Evolutionary conservation across 2,888 invertebrate species (phyloP).

Genomic region (Drymonia ruficornis): DNA sequence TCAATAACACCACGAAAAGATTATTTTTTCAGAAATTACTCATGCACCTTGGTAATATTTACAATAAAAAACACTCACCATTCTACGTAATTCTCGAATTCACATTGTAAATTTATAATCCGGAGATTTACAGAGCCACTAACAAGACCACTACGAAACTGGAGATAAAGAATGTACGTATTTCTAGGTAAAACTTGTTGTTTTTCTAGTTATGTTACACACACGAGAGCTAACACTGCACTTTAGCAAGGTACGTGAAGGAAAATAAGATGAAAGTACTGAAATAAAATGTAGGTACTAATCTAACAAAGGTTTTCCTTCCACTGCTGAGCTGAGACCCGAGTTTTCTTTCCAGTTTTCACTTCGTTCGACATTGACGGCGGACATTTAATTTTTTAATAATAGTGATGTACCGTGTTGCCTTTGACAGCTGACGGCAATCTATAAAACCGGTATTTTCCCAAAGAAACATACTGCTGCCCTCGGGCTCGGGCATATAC

Average conservation of each 20-base stretch:
- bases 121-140: conserved; percentile 15
- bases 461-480: too few relatives aligned
- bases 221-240: conserved; percentile 8
- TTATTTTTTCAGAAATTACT: too few relatives aligned
- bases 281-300: conserved; percentile 8
- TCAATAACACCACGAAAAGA: too few relatives aligned
- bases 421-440: conserved; percentile 16
- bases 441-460: background rate
- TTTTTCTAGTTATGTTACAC: conserved; percentile 6
- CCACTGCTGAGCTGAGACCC: too few relatives aligned
- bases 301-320: conserved; percentile 32
- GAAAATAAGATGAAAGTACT: conserved; percentile 10
- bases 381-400: conserved; percentile 29
- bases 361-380: conserved; percentile 15
- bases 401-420: conserved; percentile 24
- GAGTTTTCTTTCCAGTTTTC: conserved; percentile 17
- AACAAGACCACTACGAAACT: conserved; percentile 2
- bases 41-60: too few relatives aligned
- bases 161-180: conserved; percentile 5
- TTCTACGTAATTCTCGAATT: conserved; percentile 56
- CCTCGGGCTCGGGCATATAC: too few relatives aligned
- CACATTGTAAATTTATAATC: conserved; percentile 56
- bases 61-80: conserved; percentile 56
- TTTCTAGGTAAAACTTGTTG: conserved; percentile 10
- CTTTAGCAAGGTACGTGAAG: conserved; percentile 13